Conservation (phyloP, 2,888 invertebrate species). For the Yponomeuta evonymella region DNA sequence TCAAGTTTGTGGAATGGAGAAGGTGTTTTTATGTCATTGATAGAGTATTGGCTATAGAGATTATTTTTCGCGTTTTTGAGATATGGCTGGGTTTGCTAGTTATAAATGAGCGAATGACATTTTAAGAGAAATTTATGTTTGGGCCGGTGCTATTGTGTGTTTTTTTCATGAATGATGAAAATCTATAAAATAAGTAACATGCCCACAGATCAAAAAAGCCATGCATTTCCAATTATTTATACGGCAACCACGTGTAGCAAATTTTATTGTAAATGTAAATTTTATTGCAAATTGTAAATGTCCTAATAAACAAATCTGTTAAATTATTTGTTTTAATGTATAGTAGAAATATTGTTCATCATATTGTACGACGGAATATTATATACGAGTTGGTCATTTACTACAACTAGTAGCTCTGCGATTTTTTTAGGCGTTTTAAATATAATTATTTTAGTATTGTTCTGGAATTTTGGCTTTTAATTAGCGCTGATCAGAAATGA, state of each 20-base stretch:
- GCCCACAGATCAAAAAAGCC: background rate
- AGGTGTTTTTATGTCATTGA: constrained; percentile 25
- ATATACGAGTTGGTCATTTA: no score
- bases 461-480: no score
- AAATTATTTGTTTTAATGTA: no score
- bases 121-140: constrained; percentile 2
- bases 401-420: no score
- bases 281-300: no score
- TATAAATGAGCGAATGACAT: background rate
- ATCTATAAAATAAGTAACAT: background rate
- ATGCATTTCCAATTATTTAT: background rate
- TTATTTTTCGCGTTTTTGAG: constrained; percentile 14
- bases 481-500: no score
- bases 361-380: no score
- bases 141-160: background rate
- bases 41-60: background rate
- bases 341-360: no score
- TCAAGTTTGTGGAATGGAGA: constrained; percentile 37
- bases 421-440: no score
- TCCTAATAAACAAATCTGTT: no score
- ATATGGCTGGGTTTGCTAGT: background rate
- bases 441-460: no score
- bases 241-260: background rate
- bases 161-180: background rate
- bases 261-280: no score